phyloP scores from a whole-genome alignment of 2,888 invertebrate species.

The Andrena minutula region DNA sequence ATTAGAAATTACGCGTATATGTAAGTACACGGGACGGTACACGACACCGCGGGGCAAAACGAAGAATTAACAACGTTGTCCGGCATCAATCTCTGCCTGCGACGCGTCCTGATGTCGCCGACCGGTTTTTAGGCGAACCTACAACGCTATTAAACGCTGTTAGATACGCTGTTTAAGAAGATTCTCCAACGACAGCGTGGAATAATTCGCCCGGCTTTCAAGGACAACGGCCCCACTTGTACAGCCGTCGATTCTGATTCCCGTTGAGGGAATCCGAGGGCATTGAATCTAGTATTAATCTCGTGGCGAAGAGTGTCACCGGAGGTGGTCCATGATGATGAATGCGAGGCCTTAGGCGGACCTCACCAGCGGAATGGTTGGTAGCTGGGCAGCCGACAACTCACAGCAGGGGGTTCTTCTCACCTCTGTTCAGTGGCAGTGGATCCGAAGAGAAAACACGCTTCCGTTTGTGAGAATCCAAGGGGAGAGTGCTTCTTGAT shows the following conservation, averaged over 20 bases:
- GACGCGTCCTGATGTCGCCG: constrained; percentile 37
- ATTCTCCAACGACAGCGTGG: background rate
- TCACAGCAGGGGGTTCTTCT: constrained; percentile 79
- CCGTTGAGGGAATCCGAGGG: background rate
- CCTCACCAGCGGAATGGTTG: constrained; percentile 66
- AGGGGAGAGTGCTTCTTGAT: background rate
- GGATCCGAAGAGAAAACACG: constrained; percentile 41
- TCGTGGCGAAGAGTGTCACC: constrained; percentile 77
- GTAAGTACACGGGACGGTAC: constrained; percentile 64
- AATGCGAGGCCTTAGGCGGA: constrained; percentile 76
- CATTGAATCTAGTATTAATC: constrained; percentile 69
- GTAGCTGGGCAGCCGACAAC: constrained; percentile 79
- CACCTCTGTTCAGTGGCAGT: constrained; percentile 61
- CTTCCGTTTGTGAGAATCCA: constrained; percentile 35
- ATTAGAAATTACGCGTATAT: constrained; percentile 67
- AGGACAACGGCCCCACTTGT: background rate
- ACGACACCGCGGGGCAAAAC: constrained; percentile 56
- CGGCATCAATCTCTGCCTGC: constrained; percentile 66
- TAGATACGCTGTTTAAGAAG: constrained; percentile 27
- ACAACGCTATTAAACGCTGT: constrained; percentile 64
- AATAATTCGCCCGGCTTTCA: background rate
- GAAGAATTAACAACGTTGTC: constrained; percentile 68
- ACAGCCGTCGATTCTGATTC: background rate
- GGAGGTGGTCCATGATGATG: constrained; percentile 81
- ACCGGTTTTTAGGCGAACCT: constrained; percentile 62